Conservation (phyloP, 1,140 invertebrate genomes). For the Leptopilina clavipes region DNA sequence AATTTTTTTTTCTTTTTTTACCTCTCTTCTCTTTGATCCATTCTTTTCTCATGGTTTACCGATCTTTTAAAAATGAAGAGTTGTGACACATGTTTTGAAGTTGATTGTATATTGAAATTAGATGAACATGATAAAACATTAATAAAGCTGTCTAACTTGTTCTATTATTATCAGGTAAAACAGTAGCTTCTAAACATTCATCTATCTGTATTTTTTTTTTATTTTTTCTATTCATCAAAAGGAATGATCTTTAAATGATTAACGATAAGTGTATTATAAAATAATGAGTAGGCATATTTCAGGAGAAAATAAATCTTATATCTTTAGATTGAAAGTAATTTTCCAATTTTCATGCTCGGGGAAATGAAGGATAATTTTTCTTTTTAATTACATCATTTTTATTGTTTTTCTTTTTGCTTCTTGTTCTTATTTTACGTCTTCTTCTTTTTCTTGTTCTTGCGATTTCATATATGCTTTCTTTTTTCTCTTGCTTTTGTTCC, state of each 20-base stretch:
- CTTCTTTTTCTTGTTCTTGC: too few relatives aligned
- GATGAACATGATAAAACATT: constrained; percentile 6
- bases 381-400: too few relatives aligned
- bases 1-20: neutral
- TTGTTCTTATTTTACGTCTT: too few relatives aligned
- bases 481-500: too few relatives aligned
- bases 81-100: constrained; percentile 1
- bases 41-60: neutral
- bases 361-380: too few relatives aligned
- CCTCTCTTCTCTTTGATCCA: neutral
- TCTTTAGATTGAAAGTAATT: neutral
- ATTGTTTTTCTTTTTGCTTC: too few relatives aligned
- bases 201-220: constrained; percentile 4
- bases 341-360: neutral
- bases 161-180: neutral
- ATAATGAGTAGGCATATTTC: constrained; percentile 3
- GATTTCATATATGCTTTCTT: too few relatives aligned
- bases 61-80: neutral
- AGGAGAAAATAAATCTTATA: neutral
- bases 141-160: constrained; percentile 5
- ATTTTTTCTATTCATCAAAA: neutral
- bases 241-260: neutral
- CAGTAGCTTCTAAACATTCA: neutral
- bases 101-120: constrained; percentile 15
- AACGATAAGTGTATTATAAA: neutral